Conservation (phyloP, 2,888 invertebrate species). For the Caenorhabditis uteleia region DNA sequence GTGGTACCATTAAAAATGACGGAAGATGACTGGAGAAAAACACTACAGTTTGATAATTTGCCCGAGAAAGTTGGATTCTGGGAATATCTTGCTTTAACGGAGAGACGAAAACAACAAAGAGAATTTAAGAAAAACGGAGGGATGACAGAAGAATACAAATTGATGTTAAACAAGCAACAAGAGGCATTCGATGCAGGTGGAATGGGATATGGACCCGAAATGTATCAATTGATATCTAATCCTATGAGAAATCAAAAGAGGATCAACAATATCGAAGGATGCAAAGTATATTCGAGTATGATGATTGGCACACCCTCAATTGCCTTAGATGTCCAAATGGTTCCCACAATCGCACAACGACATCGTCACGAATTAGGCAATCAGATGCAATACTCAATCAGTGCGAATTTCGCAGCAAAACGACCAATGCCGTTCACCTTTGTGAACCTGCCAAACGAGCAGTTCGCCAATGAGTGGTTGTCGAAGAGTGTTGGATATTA, state of each 20-base stretch:
- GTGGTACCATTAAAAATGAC: slow-evolving; percentile 33
- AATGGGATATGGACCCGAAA: slow-evolving; percentile 59
- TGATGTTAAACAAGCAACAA: slow-evolving; percentile 16
- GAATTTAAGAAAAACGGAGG: slow-evolving; percentile 3
- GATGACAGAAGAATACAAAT: neutral
- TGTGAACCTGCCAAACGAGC: slow-evolving; percentile 31
- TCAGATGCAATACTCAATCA: slow-evolving; percentile 51
- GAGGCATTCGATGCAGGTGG: slow-evolving; percentile 40
- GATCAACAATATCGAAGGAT: slow-evolving; percentile 31
- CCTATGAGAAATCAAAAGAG: slow-evolving; percentile 46
- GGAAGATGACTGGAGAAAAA: slow-evolving; percentile 47
- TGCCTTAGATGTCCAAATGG: slow-evolving; percentile 43
- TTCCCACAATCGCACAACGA: slow-evolving; percentile 6
- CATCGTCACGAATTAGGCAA: slow-evolving; percentile 29
- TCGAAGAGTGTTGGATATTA: slow-evolving; percentile 31
- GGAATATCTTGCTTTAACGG: slow-evolving; percentile 46
- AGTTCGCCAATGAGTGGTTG: slow-evolving; percentile 31
- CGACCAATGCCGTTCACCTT: slow-evolving; percentile 40
- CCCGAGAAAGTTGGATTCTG: slow-evolving; percentile 34
- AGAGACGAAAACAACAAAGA: slow-evolving; percentile 28
- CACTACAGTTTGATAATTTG: slow-evolving; percentile 6
- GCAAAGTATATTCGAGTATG: slow-evolving; percentile 23
- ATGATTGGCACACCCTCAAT: slow-evolving; percentile 29
- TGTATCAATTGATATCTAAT: slow-evolving; percentile 49
- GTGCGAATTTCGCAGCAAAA: slow-evolving; percentile 41